phyloP scores from a whole-genome alignment of 2,888 invertebrate species.

The Eulithis testata region DNA sequence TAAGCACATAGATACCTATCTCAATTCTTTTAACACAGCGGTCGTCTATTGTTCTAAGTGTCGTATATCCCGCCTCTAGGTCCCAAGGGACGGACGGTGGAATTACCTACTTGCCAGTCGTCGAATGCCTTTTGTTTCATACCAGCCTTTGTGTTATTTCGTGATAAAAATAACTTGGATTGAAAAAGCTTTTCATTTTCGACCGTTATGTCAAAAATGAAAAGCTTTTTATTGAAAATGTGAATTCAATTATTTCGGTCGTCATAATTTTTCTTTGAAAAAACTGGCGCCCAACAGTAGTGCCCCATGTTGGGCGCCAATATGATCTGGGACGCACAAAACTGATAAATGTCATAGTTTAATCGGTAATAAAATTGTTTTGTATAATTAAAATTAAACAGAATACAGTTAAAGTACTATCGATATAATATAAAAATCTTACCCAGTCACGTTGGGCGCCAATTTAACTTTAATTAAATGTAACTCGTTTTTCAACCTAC shows the following conservation, averaged over 20 bases:
- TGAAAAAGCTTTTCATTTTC: background rate
- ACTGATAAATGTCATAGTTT: no score
- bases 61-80: slow-evolving; percentile 22
- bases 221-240: no score
- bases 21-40: slow-evolving; percentile 26
- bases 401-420: no score
- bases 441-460: background rate
- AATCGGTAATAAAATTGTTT: background rate
- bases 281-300: slow-evolving; percentile 1
- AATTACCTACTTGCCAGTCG: slow-evolving; percentile 26
- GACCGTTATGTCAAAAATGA: no score
- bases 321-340: background rate
- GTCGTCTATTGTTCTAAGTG: slow-evolving; percentile 30
- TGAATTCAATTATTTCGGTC: background rate
- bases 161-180: slow-evolving; percentile 13
- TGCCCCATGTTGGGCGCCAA: slow-evolving; percentile 12
- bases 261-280: background rate
- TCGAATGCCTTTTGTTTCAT: slow-evolving; percentile 26
- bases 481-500: background rate
- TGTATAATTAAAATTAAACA: no score
- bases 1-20: slow-evolving; percentile 14
- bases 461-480: background rate
- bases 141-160: slow-evolving; percentile 7
- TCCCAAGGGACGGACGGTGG: slow-evolving; percentile 21
- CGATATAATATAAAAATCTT: background rate